phyloP scores from a whole-genome alignment of 2,888 invertebrate species.

The Lingula anatina region DNA sequence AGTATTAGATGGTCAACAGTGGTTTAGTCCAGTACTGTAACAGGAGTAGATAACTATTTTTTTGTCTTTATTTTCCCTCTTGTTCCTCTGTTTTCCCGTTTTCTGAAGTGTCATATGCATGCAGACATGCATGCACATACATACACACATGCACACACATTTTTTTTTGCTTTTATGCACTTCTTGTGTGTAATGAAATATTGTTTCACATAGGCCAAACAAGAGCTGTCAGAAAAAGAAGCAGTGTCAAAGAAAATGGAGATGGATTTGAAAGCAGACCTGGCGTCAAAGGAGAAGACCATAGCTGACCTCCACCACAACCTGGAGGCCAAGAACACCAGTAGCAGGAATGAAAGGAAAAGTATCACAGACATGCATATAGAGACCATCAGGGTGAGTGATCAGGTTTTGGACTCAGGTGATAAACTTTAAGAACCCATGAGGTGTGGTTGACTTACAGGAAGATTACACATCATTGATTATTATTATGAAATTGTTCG shows the following conservation, averaged over 20 bases:
- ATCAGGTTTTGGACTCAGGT: too few species aligned
- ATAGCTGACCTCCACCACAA: slow-evolving; percentile 27
- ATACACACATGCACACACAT: too few species aligned
- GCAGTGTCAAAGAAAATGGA: slow-evolving; percentile 22
- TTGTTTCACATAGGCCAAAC: slow-evolving; percentile 31
- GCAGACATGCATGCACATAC: too few species aligned
- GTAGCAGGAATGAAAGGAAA: slow-evolving; percentile 31
- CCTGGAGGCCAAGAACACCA: slow-evolving; percentile 26
- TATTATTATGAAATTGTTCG: too few species aligned
- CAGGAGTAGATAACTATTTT: too few species aligned
- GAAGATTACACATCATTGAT: too few species aligned
- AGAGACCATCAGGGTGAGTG: slow-evolving; percentile 36
- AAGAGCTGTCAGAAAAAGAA: slow-evolving; percentile 17
- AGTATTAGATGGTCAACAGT: background rate
- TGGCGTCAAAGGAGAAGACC: slow-evolving; percentile 23
- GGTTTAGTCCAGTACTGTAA: too few species aligned
- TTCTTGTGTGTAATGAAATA: background rate
- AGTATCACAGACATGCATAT: slow-evolving; percentile 31
- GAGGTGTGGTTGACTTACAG: too few species aligned
- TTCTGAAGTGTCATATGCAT: too few species aligned
- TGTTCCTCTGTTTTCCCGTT: too few species aligned
- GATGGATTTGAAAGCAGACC: slow-evolving; percentile 23
- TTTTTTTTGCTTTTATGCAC: background rate
- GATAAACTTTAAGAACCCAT: too few species aligned
- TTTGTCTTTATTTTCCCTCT: too few species aligned